Percentiles rank a stretch among this genome's conserved stretches.
Conservation (phyloP, 2,888 invertebrate species). For the Cyclophora albipunctata region DNA sequence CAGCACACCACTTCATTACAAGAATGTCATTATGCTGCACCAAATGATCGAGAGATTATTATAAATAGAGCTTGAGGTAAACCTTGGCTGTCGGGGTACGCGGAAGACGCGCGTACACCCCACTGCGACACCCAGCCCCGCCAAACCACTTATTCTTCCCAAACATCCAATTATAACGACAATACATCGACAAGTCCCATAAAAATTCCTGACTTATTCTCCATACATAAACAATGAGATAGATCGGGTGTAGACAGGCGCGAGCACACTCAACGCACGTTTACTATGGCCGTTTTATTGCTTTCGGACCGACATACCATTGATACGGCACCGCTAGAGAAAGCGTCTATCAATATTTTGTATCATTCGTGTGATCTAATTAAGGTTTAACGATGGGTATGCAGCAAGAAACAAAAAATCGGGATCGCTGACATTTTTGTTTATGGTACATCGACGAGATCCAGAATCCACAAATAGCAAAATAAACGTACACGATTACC, state of each 20-base stretch:
- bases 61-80: conserved; percentile 67
- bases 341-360: conserved; percentile 66
- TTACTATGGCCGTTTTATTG: conserved; percentile 69
- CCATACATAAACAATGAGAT: conserved; percentile 76
- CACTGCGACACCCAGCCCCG: conserved; percentile 32
- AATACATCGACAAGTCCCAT: conserved; percentile 53
- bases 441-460: conserved; percentile 75
- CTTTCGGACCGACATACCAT: conserved; percentile 44
- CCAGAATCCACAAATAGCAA: conserved; percentile 74
- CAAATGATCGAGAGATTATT: conserved; percentile 67
- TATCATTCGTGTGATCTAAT: conserved; percentile 72
- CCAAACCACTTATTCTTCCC: conserved; percentile 34
- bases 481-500: conserved; percentile 73
- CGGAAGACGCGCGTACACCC: conserved; percentile 39
- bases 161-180: conserved; percentile 54
- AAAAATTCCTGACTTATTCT: conserved; percentile 70
- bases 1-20: conserved; percentile 67
- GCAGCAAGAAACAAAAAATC: conserved; percentile 74
- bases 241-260: conserved; percentile 68
- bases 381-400: conserved; percentile 68
- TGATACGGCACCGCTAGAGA: conserved; percentile 46
- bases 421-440: conserved; percentile 77
- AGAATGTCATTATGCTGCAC: conserved; percentile 71
- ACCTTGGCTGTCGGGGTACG: conserved; percentile 56
- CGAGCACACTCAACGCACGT: conserved; percentile 69